Conservation (phyloP, 2,888 invertebrate genomes). For the Eupithecia centaureata region DNA sequence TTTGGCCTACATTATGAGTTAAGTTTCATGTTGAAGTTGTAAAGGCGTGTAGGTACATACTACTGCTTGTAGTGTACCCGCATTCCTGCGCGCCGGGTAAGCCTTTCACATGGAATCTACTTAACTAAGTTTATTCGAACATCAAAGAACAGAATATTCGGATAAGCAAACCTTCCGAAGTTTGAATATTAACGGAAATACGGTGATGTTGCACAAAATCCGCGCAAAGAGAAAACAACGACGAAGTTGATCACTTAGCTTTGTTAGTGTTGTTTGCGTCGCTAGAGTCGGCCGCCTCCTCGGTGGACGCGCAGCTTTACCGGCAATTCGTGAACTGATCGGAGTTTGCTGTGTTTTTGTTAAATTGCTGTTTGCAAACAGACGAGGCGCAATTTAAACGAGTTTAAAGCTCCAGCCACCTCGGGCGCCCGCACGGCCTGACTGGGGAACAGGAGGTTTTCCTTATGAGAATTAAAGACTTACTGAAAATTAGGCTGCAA, state of each 20-base stretch:
- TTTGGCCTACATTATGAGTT: not conserved
- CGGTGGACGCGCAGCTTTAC: not conserved
- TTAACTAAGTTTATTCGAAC: slow-evolving; percentile 10
- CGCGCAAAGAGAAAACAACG: not conserved
- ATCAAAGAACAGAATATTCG: slow-evolving; percentile 20
- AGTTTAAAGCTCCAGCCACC: not conserved
- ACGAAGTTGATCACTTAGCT: not conserved
- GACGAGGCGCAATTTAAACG: not conserved
- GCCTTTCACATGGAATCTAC: not conserved
- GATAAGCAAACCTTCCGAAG: slow-evolving; percentile 12
- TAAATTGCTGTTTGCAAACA: not conserved
- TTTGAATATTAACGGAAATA: slow-evolving; percentile 10
- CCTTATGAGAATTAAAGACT: not conserved
- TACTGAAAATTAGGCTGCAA: not conserved
- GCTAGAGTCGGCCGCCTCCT: not conserved
- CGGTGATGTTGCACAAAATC: slow-evolving; percentile 5
- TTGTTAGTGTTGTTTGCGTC: not conserved
- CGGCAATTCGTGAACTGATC: not conserved
- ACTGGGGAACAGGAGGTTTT: not conserved
- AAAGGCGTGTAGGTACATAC: too few species aligned
- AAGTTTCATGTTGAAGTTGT: not conserved
- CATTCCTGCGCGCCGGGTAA: not conserved
- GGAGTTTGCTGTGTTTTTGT: slow-evolving; percentile 1
- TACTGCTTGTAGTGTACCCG: not conserved
- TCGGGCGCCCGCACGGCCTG: too few species aligned